Evolutionary conservation across 2,113 vertebrate genomes (phyloP).

Genomic region (Grammomys surdaster): DNA sequence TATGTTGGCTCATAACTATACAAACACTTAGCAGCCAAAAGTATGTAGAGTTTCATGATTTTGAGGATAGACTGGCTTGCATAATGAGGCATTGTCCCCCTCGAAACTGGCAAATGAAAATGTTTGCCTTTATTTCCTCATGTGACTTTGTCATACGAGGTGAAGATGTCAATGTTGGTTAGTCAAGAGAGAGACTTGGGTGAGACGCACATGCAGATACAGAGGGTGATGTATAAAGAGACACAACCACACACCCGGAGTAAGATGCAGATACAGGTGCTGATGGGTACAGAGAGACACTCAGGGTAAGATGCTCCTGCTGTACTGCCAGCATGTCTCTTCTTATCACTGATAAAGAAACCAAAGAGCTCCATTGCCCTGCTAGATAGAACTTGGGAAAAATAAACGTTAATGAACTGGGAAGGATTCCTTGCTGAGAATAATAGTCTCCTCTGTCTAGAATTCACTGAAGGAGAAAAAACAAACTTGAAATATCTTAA

Average conservation of each 20-base stretch:
- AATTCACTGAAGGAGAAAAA: background rate
- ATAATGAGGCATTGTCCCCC: background rate
- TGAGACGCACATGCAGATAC: no score
- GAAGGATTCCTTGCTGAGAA: constrained; percentile 9
- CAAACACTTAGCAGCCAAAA: background rate
- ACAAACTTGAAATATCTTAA: background rate
- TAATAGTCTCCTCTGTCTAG: background rate
- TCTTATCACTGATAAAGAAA: background rate
- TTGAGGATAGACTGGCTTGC: background rate
- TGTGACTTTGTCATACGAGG: background rate
- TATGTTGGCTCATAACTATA: background rate
- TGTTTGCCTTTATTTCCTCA: background rate
- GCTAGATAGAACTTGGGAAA: background rate
- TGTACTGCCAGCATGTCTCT: background rate
- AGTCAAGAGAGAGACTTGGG: no score
- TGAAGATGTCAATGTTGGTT: no score
- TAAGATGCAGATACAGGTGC: background rate
- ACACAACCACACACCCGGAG: background rate
- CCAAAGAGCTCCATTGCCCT: background rate
- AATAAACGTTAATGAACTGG: background rate
- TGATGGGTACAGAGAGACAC: background rate
- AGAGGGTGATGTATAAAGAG: no score
- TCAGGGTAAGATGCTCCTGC: background rate
- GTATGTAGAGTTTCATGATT: no score
- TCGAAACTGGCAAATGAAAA: background rate